These are phyloP conservation scores for Trachelus tabidus DNA, from an alignment of 2,888 invertebrate species.

Conservation along the genomic window DNA sequence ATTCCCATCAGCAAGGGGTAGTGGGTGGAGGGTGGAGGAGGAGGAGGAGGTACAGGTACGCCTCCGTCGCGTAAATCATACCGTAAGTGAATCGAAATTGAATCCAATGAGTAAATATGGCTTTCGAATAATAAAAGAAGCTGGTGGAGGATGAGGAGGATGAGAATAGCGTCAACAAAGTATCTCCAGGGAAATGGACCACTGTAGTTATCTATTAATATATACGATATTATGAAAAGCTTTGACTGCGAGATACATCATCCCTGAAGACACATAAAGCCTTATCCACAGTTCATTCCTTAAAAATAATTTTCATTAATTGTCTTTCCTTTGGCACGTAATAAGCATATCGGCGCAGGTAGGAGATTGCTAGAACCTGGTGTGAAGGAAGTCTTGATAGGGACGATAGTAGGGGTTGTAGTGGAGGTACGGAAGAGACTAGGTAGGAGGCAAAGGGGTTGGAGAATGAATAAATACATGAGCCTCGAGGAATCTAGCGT, in stretches of 20 bases:
- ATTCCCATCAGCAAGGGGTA: constrained; percentile 56
- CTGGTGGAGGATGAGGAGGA: not conserved
- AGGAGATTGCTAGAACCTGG: not conserved
- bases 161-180: not conserved
- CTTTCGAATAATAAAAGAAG: constrained; percentile 33
- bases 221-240: not conserved
- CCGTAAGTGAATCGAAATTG: constrained; percentile 62
- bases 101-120: constrained; percentile 65
- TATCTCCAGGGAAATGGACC: not conserved
- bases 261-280: not conserved
- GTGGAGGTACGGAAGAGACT: not conserved
- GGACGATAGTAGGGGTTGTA: constrained; percentile 2
- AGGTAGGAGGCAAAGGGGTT: not conserved
- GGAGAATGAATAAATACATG: not conserved
- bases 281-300: not conserved
- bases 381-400: constrained; percentile 18
- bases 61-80: constrained; percentile 56
- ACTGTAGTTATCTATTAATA: not conserved
- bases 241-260: not conserved
- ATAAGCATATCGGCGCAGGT: not conserved
- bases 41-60: constrained; percentile 42
- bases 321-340: not conserved
- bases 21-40: too few species aligned
- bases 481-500: not conserved
- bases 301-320: not conserved